Evolutionary conservation across 2,113 vertebrate genomes (phyloP), one percentile per base, ranked within the genome.

Genomic region (Nestor notabilis): DNA sequence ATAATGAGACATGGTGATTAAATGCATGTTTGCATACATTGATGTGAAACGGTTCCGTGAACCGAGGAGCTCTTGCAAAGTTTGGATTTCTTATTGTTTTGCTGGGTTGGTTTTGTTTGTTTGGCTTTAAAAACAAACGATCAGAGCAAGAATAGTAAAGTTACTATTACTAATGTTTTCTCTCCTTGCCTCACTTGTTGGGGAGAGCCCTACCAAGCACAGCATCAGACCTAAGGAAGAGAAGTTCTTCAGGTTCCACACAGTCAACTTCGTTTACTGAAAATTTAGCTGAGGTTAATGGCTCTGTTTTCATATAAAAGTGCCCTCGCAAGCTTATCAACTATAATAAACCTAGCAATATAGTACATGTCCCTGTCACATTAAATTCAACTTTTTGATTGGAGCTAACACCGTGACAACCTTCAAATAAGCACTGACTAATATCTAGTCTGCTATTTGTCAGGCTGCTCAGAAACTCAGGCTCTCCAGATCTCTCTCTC

Each of bases 1-100:
- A 25, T 43, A 88, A 86, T 23, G 46, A n/a, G 7, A 52, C 1
- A 8, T 0, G 0, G 0, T 13, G 10, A 71, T 39, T 17, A 71
- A 86, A 66, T 8, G 33, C 21, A 58, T 24, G 56, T 35, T 58
- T 58, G 33, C 56, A 58, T 24, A 35, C 33, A 16, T 4, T 10
- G 56, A 35, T 35, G 56, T 16, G 21, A 35, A 58, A 58, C 23
- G 9, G 16, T 25, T 7, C 17, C 2, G 7, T 4, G n/a, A 71
- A 60, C 6, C 7, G 31, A 52, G 27, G 23, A 58, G 23, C 5
- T 15, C 29, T 47, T 13, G 5, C 4, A 31, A 7, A 3, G 60
- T 76, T 76, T 50, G 11, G 2, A 49, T 86, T 79, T 66, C n/a
- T 66, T 75, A 39, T 11, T 35, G 15, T 35, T 90, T 81, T 81